Evolutionary conservation across 2,113 vertebrate genomes (phyloP).

Genomic region (Mus musculus): DNA sequence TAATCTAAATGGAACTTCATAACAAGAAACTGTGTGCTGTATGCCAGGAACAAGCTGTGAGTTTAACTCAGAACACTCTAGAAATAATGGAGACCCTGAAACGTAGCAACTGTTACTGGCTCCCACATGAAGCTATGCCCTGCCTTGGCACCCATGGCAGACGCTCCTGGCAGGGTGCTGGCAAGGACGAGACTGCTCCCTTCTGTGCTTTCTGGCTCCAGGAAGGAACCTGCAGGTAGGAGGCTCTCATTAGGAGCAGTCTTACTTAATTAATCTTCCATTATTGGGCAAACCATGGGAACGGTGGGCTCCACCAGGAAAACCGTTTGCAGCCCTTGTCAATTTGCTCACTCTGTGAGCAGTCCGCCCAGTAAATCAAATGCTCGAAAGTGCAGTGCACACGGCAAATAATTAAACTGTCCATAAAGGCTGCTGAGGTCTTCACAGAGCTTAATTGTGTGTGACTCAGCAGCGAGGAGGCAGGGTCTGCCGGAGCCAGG

Average conservation of each 20-base stretch:
- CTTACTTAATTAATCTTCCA: constrained; percentile 87
- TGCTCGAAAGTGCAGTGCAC: constrained; percentile 67
- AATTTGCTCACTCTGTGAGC: constrained; percentile 80
- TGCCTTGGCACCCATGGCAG: background rate
- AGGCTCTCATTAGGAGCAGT: constrained; percentile 79
- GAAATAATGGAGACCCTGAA: background rate
- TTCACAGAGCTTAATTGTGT: constrained; percentile 79
- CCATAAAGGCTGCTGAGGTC: constrained; percentile 65
- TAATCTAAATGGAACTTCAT: fast-evolving
- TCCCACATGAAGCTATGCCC: background rate
- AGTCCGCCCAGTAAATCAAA: constrained; percentile 83
- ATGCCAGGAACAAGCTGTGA: background rate
- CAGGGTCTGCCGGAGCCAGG: constrained; percentile 47
- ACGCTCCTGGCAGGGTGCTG: background rate
- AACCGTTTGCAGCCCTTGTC: constrained; percentile 81
- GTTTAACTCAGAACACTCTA: background rate
- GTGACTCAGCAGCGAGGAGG: constrained; percentile 73
- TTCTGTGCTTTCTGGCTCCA: constrained; percentile 71
- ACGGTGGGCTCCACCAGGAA: constrained; percentile 81
- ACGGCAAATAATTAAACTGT: constrained; percentile 83
- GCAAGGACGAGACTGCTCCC: constrained; percentile 37
- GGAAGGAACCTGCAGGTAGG: constrained; percentile 73
- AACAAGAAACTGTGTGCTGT: fast-evolving
- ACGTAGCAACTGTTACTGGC: background rate
- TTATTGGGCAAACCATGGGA: constrained; percentile 83